Conservation (phyloP, 2,113 vertebrate species). For the Grammomys dolichurus region DNA sequence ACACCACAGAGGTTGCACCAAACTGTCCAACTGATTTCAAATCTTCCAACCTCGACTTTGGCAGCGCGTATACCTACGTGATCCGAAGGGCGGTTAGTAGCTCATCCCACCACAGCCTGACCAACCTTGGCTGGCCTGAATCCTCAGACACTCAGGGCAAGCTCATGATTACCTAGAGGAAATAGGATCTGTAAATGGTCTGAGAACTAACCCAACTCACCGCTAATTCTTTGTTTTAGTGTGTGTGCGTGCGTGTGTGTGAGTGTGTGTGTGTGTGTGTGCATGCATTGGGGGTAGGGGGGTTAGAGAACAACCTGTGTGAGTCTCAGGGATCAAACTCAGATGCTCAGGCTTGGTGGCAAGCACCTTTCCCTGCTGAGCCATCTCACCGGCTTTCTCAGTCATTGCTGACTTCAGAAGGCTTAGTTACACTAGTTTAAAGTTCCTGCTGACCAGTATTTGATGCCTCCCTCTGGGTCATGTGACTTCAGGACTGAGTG, state of each 20-base stretch:
- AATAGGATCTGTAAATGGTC: neutral
- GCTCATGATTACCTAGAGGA: neutral
- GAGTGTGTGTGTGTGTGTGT: neutral
- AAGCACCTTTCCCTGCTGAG: no score
- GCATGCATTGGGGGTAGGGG: neutral
- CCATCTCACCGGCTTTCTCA: neutral
- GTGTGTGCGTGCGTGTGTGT: neutral
- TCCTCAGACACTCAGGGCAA: neutral
- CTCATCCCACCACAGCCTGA: neutral
- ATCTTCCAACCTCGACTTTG: conserved; percentile 87
- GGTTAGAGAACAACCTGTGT: neutral
- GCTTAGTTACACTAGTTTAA: neutral
- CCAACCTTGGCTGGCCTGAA: no score
- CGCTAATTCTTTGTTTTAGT: neutral
- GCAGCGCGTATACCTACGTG: conserved; percentile 91
- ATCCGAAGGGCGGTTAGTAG: conserved; percentile 83
- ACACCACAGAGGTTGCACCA: fast-evolving
- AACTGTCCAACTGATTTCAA: conserved; percentile 24
- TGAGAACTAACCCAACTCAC: neutral
- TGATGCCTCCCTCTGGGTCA: neutral
- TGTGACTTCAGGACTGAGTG: neutral
- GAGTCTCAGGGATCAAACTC: neutral
- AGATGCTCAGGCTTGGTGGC: neutral
- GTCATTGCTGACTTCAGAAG: neutral
- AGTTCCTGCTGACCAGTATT: neutral